phyloP scores from a whole-genome alignment of 2,797 vertebrate genomes.

The Phoxinus dragarum region DNA sequence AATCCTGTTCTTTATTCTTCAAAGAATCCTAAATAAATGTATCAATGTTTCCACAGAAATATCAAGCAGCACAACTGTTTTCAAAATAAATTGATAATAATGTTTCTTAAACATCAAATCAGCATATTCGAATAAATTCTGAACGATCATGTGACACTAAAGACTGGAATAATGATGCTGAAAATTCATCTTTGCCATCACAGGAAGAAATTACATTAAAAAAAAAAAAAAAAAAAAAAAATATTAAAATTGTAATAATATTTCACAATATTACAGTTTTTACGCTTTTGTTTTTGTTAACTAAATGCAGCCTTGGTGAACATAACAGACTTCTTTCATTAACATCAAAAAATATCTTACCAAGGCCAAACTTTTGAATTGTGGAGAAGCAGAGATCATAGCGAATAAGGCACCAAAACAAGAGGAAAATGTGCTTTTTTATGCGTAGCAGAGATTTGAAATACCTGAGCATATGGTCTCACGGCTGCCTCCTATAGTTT shows the following conservation, averaged over 20 bases:
- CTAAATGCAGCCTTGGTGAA: not conserved
- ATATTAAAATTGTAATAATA: not conserved
- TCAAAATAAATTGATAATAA: not conserved
- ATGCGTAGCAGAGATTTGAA: slow-evolving; percentile 21
- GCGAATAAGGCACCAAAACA: not conserved
- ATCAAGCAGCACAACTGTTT: not conserved
- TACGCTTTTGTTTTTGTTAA: not conserved
- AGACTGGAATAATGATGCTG: no score
- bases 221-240: not conserved
- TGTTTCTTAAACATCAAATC: not conserved
- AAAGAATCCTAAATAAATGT: not conserved
- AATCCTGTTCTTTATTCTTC: not conserved
- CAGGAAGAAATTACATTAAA: no score
- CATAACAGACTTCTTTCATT: not conserved
- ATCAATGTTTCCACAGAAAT: not conserved
- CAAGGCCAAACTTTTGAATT: no score
- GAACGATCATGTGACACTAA: no score
- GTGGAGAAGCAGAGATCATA: not conserved
- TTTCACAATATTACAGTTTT: not conserved
- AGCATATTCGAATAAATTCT: no score
- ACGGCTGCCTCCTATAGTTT: slow-evolving; percentile 74
- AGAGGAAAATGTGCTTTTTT: slow-evolving; percentile 10
- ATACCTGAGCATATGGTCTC: slow-evolving; percentile 74
- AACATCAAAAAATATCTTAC: not conserved
- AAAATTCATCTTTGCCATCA: no score